A percentile compares a stretch with the other conserved stretches of the same genome.
These are phyloP conservation scores for Trichogramma dendrolimi DNA, from an alignment of 2,888 invertebrate species.

Conservation along the genomic window DNA sequence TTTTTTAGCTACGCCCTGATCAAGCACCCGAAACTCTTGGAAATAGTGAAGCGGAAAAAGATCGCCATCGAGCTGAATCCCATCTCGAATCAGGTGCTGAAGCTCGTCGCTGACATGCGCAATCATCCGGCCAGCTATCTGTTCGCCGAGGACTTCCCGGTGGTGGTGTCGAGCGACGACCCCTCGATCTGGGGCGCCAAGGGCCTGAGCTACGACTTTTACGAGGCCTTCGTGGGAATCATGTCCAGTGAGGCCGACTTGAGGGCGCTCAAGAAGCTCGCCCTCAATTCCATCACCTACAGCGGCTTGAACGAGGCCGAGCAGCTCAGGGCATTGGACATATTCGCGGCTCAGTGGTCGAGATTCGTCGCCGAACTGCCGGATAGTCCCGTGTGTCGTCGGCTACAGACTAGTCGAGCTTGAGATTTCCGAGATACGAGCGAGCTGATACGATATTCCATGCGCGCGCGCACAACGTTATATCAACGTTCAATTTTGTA, in stretches of 20 bases:
- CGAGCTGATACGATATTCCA: no score
- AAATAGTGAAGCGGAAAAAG: slow-evolving; percentile 56
- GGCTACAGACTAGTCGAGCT: no score
- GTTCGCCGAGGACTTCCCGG: slow-evolving; percentile 65
- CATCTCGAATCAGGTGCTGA: slow-evolving; percentile 71
- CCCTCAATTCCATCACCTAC: slow-evolving; percentile 68
- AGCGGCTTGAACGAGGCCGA: slow-evolving; percentile 58
- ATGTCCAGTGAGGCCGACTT: slow-evolving; percentile 68
- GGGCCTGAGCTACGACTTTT: slow-evolving; percentile 72
- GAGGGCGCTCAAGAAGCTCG: slow-evolving; percentile 67
- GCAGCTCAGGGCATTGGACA: slow-evolving; percentile 41
- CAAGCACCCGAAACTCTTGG: slow-evolving; percentile 67
- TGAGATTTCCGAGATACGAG: no score
- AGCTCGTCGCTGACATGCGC: slow-evolving; percentile 66
- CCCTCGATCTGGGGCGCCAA: slow-evolving; percentile 73
- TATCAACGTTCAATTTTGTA: no score
- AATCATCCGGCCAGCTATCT: slow-evolving; percentile 71
- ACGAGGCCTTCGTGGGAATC: slow-evolving; percentile 72
- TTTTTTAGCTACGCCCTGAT: slow-evolving; percentile 56
- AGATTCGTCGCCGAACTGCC: no score
- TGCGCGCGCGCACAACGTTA: no score
- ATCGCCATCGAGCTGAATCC: slow-evolving; percentile 76
- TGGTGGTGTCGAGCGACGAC: slow-evolving; percentile 75
- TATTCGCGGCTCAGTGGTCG: no score
- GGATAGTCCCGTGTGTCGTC: no score